Conservation (phyloP, 2,113 vertebrate species). For the Malurus alboscapulatus region DNA sequence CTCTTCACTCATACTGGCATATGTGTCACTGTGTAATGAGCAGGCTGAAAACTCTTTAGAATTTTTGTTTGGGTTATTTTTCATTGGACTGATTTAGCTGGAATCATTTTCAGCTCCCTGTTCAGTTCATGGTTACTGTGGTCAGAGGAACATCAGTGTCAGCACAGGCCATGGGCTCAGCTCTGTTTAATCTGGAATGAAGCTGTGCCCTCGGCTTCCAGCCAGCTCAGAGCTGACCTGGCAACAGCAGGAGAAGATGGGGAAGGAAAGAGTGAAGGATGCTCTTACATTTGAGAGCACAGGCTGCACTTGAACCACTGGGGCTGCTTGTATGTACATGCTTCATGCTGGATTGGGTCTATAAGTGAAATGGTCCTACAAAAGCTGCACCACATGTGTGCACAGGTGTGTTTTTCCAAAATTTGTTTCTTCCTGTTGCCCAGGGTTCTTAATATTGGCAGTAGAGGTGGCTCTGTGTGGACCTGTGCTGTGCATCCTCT, state of each 20-base stretch:
- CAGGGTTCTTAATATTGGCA: background rate
- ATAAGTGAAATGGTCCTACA: background rate
- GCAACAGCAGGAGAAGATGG: background rate
- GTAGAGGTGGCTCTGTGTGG: background rate
- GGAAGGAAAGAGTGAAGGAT: background rate
- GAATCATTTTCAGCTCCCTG: background rate
- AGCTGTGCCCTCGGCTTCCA: background rate
- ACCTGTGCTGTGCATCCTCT: background rate
- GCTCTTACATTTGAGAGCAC: background rate
- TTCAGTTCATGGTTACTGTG: background rate
- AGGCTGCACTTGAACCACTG: background rate
- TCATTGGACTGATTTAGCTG: background rate
- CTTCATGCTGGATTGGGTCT: background rate
- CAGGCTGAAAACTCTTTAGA: background rate
- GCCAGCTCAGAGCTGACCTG: background rate
- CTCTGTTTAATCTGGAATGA: background rate
- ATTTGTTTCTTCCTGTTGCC: background rate
- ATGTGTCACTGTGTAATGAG: rapidly evolving
- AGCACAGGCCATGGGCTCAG: background rate
- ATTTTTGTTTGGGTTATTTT: background rate
- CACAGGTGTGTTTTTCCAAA: background rate
- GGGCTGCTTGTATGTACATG: rapidly evolving
- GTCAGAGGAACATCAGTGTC: background rate
- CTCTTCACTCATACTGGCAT: background rate
- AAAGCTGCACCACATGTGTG: background rate